Evolutionary conservation across 1,140 invertebrate genomes (phyloP).

Genomic region (Sycophaga agraensis): DNA sequence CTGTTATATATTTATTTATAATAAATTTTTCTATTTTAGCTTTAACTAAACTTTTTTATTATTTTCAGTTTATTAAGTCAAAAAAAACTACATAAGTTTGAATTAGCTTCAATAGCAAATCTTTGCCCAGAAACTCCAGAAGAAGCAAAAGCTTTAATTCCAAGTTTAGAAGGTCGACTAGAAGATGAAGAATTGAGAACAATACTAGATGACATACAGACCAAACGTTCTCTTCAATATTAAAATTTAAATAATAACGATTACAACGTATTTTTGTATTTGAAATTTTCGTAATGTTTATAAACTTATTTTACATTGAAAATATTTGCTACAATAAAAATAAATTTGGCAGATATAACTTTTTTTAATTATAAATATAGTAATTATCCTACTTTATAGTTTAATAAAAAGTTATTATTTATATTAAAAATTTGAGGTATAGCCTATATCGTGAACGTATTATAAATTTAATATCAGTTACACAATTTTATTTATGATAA

Average conservation of each 20-base stretch:
- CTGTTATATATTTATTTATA: slow-evolving; percentile 23
- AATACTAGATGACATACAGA: slow-evolving; percentile 96
- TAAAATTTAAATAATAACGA: slow-evolving; percentile 58
- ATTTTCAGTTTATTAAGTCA: slow-evolving; percentile 81
- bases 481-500: too few species aligned
- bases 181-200: slow-evolving; percentile 94
- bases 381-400: too few species aligned
- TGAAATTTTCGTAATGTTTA: neutral
- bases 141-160: slow-evolving; percentile 95
- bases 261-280: too few species aligned
- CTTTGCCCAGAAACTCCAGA: slow-evolving; percentile 97
- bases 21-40: slow-evolving; percentile 7
- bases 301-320: neutral
- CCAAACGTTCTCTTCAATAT: slow-evolving; percentile 95
- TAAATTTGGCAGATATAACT: too few species aligned
- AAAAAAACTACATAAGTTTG: slow-evolving; percentile 98
- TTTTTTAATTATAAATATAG: too few species aligned
- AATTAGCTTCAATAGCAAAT: slow-evolving; percentile 95
- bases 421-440: too few species aligned
- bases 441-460: too few species aligned
- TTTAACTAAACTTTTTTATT: neutral
- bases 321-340: neutral
- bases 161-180: slow-evolving; percentile 91
- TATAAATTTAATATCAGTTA: too few species aligned
- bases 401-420: too few species aligned